These are phyloP conservation scores for Athalia cordata DNA, from an alignment of 2,888 invertebrate genomes.

Conservation along the genomic window DNA sequence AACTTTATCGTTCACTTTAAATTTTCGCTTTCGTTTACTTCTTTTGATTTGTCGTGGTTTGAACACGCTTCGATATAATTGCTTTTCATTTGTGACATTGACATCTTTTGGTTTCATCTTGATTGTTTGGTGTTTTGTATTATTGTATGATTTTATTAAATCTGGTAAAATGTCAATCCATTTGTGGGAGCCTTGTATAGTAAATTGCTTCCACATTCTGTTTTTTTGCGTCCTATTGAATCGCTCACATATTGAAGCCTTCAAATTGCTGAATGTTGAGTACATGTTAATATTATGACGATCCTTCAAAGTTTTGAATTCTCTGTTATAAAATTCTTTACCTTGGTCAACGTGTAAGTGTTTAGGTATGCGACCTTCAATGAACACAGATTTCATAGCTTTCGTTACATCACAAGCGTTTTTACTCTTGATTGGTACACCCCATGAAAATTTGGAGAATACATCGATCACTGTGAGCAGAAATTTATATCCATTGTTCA, in stretches of 20 bases:
- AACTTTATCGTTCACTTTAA: no score
- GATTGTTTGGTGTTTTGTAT: conserved; percentile 58
- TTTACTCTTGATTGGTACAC: conserved; percentile 65
- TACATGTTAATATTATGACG: conserved; percentile 14
- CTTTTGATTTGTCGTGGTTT: no score
- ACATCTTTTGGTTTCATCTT: conserved; percentile 60
- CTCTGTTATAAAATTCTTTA: conserved; percentile 14
- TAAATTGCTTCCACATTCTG: conserved; percentile 59
- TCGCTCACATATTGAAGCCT: conserved; percentile 63
- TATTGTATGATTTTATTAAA: conserved; percentile 54
- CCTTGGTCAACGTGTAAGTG: conserved; percentile 9
- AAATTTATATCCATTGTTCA: conserved; percentile 64
- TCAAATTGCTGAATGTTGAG: conserved; percentile 44
- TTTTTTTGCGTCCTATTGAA: conserved; percentile 59
- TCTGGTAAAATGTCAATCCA: conserved; percentile 55
- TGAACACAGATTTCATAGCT: conserved; percentile 51
- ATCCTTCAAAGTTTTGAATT: neutral
- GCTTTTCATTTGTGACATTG: conserved; percentile 41
- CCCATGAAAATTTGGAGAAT: conserved; percentile 69
- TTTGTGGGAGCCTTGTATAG: conserved; percentile 49
- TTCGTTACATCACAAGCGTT: conserved; percentile 56
- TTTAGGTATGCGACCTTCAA: conserved; percentile 47
- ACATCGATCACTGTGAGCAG: conserved; percentile 68
- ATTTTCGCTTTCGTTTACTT: no score
- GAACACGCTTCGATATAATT: no score